phyloP scores from a whole-genome alignment of 2,797 vertebrate genomes.

The Streptopelia turtur region DNA sequence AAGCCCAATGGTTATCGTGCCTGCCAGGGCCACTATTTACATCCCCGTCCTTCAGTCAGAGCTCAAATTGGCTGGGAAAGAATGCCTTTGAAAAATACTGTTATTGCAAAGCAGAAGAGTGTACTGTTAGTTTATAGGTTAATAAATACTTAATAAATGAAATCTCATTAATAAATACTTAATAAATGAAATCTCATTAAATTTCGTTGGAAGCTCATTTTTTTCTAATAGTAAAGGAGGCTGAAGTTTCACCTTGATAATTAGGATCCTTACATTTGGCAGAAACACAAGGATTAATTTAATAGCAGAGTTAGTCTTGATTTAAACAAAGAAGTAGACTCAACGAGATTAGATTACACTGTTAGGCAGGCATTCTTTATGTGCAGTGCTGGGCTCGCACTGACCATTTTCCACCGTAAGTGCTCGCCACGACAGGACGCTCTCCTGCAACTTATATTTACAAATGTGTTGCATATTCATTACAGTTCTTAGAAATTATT shows the following conservation, averaged over 20 bases:
- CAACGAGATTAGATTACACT: too few relatives aligned
- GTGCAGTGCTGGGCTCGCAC: too few relatives aligned
- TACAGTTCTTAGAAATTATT: too few relatives aligned
- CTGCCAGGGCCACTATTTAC: background rate
- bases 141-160: background rate
- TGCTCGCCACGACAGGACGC: too few relatives aligned
- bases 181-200: background rate
- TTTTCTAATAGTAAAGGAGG: slow-evolving; percentile 2
- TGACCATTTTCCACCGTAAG: too few relatives aligned
- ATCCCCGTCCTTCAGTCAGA: background rate
- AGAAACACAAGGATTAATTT: slow-evolving; percentile 17
- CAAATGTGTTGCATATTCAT: too few relatives aligned
- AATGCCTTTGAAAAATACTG: background rate
- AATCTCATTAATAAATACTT: background rate
- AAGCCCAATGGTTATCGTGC: background rate
- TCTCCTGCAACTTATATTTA: too few relatives aligned
- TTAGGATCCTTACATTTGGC: background rate
- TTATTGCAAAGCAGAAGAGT: background rate
- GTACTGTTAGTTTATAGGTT: background rate
- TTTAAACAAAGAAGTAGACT: background rate
- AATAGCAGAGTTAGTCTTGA: background rate
- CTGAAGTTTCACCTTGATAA: slow-evolving; percentile 21
- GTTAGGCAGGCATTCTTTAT: too few relatives aligned
- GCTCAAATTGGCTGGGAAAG: background rate
- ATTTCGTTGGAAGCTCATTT: background rate